Conservation (phyloP, 2,888 invertebrate genomes). For the Acheta domesticus region DNA sequence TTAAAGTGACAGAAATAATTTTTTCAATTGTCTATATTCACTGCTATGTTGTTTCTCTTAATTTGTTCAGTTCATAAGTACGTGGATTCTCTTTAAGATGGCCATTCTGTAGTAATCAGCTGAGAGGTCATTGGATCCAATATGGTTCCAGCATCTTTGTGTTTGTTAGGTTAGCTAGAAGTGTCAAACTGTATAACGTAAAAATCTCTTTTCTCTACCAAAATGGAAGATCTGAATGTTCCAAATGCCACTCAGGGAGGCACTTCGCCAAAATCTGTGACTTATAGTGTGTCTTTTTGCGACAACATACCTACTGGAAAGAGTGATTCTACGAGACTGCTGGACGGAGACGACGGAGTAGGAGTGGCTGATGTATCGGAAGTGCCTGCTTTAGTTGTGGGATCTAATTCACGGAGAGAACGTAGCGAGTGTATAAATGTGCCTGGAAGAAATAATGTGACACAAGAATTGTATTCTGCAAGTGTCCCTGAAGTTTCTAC, state of each 20-base stretch:
- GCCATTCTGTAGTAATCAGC: too few relatives aligned
- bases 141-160: too few relatives aligned
- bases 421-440: background rate
- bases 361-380: background rate
- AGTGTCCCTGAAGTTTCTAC: conserved; percentile 4
- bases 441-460: background rate
- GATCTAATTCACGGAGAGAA: background rate
- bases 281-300: conserved; percentile 3
- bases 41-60: too few relatives aligned
- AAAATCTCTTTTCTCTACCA: too few relatives aligned
- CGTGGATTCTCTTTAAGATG: too few relatives aligned
- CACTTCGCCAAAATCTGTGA: background rate
- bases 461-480: background rate
- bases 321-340: background rate
- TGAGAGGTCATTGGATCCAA: too few relatives aligned
- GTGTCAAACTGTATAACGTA: too few relatives aligned
- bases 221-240: background rate
- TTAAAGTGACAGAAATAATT: too few relatives aligned
- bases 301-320: background rate
- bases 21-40: too few relatives aligned
- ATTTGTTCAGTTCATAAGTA: too few relatives aligned
- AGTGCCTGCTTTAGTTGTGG: background rate
- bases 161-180: too few relatives aligned
- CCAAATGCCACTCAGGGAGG: background rate
- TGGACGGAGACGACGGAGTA: background rate